These are phyloP conservation scores for Cavia aperea DNA, from an alignment of 2,113 vertebrate species.

Conservation along the genomic window DNA sequence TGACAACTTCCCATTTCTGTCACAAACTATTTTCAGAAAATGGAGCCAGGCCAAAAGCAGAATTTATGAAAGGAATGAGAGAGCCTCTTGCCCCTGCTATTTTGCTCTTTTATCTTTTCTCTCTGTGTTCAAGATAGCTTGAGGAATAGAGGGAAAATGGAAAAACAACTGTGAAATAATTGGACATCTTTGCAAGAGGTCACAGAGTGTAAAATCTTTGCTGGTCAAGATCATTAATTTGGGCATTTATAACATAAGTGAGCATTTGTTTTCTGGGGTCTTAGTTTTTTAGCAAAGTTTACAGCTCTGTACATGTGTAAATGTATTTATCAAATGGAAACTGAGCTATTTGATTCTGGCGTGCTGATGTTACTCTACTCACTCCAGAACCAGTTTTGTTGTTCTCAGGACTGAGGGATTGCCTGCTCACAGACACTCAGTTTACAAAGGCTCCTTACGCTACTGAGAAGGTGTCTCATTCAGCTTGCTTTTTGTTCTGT, in stretches of 20 bases:
- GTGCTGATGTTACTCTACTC: no score
- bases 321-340: background rate
- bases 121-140: background rate
- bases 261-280: fast-evolving
- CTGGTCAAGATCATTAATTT: background rate
- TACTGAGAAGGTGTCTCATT: background rate
- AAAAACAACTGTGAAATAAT: background rate
- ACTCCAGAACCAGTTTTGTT: background rate
- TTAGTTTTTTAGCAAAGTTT: background rate
- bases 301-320: background rate
- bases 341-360: background rate
- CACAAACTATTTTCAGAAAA: background rate
- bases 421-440: background rate
- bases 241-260: background rate
- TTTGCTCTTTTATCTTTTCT: background rate
- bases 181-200: background rate
- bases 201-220: background rate
- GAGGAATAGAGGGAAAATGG: background rate
- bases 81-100: background rate
- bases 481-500: background rate
- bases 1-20: background rate
- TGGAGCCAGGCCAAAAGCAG: background rate
- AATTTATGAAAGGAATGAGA: background rate
- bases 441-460: background rate
- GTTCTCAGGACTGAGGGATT: background rate